Percentiles rank a stretch among this genome's conserved stretches.
These are phyloP conservation scores for Rattus rattus DNA, from an alignment of 2,113 vertebrate species.

Conservation along the genomic window DNA sequence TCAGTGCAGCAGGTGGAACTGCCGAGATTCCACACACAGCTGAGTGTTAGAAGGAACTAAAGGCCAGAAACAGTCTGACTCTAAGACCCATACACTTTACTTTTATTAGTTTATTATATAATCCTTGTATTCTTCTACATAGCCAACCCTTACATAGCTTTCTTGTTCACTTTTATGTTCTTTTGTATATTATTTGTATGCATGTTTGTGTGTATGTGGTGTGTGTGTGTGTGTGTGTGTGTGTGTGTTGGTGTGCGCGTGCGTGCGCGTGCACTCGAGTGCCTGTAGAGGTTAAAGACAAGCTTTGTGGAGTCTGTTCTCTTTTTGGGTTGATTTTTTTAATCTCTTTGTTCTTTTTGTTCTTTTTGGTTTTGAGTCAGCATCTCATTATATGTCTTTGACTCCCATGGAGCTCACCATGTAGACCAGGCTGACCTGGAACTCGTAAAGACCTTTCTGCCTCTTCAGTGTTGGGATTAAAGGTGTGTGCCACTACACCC, in stretches of 20 bases:
- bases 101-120: slow-evolving; percentile 4
- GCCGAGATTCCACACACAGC: background rate
- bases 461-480: background rate
- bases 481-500: background rate
- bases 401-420: background rate
- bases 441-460: background rate
- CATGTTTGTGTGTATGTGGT: background rate
- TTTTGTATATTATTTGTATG: background rate
- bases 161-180: slow-evolving; percentile 27
- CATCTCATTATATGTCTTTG: background rate
- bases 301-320: background rate
- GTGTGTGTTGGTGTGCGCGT: background rate
- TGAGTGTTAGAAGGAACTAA: background rate
- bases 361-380: background rate
- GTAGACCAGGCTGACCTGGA: background rate
- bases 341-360: background rate
- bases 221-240: background rate
- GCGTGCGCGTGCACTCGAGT: too few species aligned
- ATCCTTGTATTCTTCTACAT: background rate
- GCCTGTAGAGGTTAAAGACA: background rate
- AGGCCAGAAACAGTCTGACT: background rate
- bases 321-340: background rate
- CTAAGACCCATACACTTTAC: background rate
- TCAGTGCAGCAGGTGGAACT: background rate
- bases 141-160: background rate